Evolutionary conservation across 2,113 vertebrate genomes (phyloP), one percentile per base, ranked within the genome.

Genomic region (Nothocercus julius): DNA sequence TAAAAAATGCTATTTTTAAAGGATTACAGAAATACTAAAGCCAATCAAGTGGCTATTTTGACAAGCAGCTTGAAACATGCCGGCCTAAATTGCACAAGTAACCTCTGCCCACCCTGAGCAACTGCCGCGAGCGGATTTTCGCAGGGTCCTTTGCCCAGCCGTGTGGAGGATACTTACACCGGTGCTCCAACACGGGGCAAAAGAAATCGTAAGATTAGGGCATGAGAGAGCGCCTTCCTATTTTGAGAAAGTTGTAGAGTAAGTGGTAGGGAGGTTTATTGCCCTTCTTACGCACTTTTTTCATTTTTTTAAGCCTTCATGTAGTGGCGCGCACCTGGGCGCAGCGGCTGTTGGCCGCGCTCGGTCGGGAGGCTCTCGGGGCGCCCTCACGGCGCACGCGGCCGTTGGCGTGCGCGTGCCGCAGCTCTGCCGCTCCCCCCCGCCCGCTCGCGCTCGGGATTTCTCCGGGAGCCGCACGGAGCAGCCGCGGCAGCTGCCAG

Each of bases 31-130:
- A 97, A 97, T 95, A 82, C 90, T 97, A 84, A 96, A 97, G 95
- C 92, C 94, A 94, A 97, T 97, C 95, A 96, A 96, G 95, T 40
- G 62, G 95, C 97, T 98, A 96, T 97, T 98, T 97, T 97, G 97
- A 97, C 97, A 97, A 97, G 97, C 89, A 91, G 81, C 92, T 96
- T 96, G 95, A 96, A 97, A 97, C 95, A 95, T 94, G 97, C 93
- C 97, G 96, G 96, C 96, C 96, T 98, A 97, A 97, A 97, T 97
- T 97, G 95, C 94, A 95, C 97, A 98, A 97, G 97, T 96, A 84
- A 32, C 15, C 28, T 6, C 28, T 18, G 16, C 54, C 17, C 30
- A 11, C 78, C 83, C 92, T 96, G 96, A 97, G 97, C 97, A 97
- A 96, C 97, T 92, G 97, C 93, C 92, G 92, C 92, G 91, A 97